A percentile compares a stretch with the other conserved stretches of the same genome.
phyloP scores from a whole-genome alignment of 2,797 vertebrate genomes.

The Rallus crepitans region DNA sequence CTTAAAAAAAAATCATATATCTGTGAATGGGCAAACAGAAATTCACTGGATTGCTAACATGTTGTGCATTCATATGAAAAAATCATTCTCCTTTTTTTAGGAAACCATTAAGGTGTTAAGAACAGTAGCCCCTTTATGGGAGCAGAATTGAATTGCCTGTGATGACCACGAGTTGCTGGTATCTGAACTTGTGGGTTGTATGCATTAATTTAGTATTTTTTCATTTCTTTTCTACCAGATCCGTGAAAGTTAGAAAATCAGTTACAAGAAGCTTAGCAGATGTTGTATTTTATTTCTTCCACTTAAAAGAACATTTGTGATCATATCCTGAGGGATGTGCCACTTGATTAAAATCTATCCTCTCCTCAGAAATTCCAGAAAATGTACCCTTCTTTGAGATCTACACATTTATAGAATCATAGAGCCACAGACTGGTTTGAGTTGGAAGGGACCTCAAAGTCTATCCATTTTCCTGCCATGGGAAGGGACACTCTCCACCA shows the following conservation, averaged over 20 bases:
- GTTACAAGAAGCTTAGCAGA: background rate
- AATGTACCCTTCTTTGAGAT: background rate
- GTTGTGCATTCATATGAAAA: background rate
- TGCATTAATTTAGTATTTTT: background rate
- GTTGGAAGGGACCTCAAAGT: too few species aligned
- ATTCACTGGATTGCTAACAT: background rate
- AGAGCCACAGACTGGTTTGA: too few species aligned
- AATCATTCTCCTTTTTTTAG: background rate
- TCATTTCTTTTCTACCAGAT: background rate
- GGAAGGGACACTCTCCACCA: too few species aligned
- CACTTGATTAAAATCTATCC: background rate
- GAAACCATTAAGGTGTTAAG: background rate
- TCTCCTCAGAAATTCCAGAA: background rate
- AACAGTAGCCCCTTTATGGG: background rate
- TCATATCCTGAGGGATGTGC: background rate
- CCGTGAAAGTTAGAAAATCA: background rate
- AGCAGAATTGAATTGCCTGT: background rate
- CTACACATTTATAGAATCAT: background rate
- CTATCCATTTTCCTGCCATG: too few species aligned
- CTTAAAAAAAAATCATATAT: background rate
- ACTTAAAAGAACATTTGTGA: background rate
- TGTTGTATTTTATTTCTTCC: background rate
- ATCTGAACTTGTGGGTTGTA: background rate
- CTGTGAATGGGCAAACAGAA: background rate
- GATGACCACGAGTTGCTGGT: background rate